These are phyloP conservation scores for Holcopasites calliopsidis DNA, from an alignment of 1,140 invertebrate genomes.

Conservation along the genomic window DNA sequence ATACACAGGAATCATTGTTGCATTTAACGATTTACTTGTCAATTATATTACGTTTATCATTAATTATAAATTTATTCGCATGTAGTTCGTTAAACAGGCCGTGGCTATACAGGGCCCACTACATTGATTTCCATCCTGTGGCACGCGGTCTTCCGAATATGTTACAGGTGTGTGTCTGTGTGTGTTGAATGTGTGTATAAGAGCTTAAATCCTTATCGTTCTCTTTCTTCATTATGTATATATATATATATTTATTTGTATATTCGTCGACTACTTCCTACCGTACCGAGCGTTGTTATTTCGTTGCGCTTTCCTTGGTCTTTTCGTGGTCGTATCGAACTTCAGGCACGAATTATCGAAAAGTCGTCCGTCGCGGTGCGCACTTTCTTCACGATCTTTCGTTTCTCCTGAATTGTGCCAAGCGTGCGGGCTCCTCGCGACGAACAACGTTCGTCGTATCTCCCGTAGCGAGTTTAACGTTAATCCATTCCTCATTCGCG, in stretches of 20 bases:
- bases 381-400: conserved; percentile 4
- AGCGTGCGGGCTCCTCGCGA: background rate
- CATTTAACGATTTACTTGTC: conserved; percentile 31
- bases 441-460: no score
- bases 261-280: conserved; percentile 26
- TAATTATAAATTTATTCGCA: conserved; percentile 45
- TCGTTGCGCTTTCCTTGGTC: conserved; percentile 46
- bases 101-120: conserved; percentile 79
- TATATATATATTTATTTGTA: conserved; percentile 1
- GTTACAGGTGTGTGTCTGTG: conserved; percentile 28
- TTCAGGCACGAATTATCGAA: conserved; percentile 30
- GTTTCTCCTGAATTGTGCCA: background rate
- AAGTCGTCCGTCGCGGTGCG: conserved; percentile 1
- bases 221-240: background rate
- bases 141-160: conserved; percentile 75
- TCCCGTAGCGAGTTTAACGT: no score
- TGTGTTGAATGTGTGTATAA: conserved; percentile 20
- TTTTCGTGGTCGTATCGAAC: conserved; percentile 28
- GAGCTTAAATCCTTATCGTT: conserved; percentile 5
- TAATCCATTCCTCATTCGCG: no score
- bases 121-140: conserved; percentile 76
- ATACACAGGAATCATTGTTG: conserved; percentile 42
- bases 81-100: conserved; percentile 73
- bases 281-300: conserved; percentile 32
- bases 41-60: conserved; percentile 28